Conservation (phyloP, 1,140 invertebrate genomes). For the Aphaenogaster ashmeadi region DNA sequence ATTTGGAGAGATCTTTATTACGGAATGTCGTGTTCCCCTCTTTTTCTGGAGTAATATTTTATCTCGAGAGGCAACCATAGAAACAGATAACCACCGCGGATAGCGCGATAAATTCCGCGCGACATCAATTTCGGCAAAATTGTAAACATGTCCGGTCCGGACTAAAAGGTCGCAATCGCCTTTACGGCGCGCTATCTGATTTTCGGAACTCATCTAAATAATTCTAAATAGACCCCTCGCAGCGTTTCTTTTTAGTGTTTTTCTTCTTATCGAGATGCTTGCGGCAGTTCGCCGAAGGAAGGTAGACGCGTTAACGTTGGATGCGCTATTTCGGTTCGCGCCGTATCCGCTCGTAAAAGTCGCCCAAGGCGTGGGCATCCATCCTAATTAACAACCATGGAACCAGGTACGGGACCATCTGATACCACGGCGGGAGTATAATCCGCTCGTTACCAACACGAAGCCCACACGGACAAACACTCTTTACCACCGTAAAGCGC, state of each 20-base stretch:
- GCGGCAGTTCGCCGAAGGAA: conserved; percentile 74
- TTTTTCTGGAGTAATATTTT: conserved; percentile 14
- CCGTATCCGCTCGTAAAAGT: conserved; percentile 86
- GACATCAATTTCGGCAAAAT: conserved; percentile 28
- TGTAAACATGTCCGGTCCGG: conserved; percentile 44
- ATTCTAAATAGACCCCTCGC: conserved; percentile 71
- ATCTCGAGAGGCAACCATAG: background rate
- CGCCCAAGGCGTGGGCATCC: conserved; percentile 86
- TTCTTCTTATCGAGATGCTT: conserved; percentile 75
- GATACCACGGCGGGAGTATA: conserved; percentile 83
- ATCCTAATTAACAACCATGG: conserved; percentile 86
- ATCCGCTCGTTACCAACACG: conserved; percentile 86
- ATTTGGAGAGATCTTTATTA: background rate
- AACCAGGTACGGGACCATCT: conserved; percentile 85
- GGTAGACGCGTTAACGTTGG: conserved; percentile 77
- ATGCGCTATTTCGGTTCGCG: conserved; percentile 83
- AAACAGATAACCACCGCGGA: conserved; percentile 12
- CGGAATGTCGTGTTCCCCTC: background rate
- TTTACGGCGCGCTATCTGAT: conserved; percentile 65
- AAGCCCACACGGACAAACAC: conserved; percentile 80
- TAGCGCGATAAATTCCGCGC: background rate
- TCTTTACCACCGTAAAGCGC: conserved; percentile 72
- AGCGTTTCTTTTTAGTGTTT: conserved; percentile 73
- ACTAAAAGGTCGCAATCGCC: conserved; percentile 49
- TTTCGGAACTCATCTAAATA: conserved; percentile 76